phyloP scores from a whole-genome alignment of 2,797 vertebrate species.

The Menidia menidia region DNA sequence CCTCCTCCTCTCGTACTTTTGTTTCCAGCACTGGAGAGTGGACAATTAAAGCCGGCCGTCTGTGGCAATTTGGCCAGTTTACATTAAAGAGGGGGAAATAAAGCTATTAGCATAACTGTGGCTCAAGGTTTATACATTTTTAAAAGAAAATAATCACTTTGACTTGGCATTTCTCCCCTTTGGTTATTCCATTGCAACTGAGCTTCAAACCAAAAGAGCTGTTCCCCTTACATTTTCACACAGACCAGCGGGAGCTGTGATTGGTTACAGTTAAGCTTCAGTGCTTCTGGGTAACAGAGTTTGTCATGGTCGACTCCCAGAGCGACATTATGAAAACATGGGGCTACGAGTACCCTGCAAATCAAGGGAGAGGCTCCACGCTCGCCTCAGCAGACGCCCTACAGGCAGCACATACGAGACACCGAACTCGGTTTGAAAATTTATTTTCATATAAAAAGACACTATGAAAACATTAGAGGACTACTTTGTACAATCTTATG shows the following conservation, averaged over 20 bases:
- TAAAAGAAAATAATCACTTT: conserved; percentile 60
- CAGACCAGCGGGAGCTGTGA: conserved; percentile 52
- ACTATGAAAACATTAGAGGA: conserved; percentile 88
- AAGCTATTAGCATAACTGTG: conserved; percentile 46
- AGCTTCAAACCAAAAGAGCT: conserved; percentile 56
- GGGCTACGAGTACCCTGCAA: conserved; percentile 48
- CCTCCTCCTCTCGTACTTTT: conserved; percentile 31
- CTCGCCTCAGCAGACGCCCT: conserved; percentile 49
- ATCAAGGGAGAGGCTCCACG: conserved; percentile 29
- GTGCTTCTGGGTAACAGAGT: conserved; percentile 68
- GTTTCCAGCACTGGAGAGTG: conserved; percentile 27
- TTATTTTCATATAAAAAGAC: conserved; percentile 88
- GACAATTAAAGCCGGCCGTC: conserved; percentile 30
- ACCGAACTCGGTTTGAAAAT: conserved; percentile 80
- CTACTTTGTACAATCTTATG: conserved; percentile 86
- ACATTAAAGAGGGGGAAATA: not conserved
- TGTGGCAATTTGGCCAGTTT: conserved; percentile 26
- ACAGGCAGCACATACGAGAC: conserved; percentile 56
- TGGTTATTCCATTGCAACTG: conserved; percentile 50
- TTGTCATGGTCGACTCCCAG: conserved; percentile 62
- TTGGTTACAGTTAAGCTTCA: conserved; percentile 71
- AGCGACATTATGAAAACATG: conserved; percentile 56
- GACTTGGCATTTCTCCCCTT: conserved; percentile 47
- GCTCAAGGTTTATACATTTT: conserved; percentile 36
- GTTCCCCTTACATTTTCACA: conserved; percentile 58